Conservation (phyloP, 2,888 invertebrate genomes). For the Dichetophora obliterata region DNA sequence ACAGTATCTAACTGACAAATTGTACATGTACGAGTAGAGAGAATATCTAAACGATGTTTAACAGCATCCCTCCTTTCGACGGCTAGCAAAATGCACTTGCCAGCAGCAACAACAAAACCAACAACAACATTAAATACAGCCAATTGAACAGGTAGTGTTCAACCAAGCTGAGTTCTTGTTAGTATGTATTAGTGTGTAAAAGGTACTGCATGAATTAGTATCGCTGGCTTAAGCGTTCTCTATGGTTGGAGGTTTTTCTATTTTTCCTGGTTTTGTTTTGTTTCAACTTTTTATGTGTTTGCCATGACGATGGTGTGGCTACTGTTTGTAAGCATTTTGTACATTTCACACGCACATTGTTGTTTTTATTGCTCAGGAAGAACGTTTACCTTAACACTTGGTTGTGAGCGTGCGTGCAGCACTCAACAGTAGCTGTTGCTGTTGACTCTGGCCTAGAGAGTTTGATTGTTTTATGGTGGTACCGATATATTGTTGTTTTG, state of each 20-base stretch:
- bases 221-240: neutral
- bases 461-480: neutral
- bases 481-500: neutral
- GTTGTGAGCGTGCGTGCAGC: neutral
- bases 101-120: constrained; percentile 3
- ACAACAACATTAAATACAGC: constrained; percentile 14
- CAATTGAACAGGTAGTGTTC: constrained; percentile 27
- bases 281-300: constrained; percentile 13
- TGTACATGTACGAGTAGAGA: neutral
- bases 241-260: neutral
- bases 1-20: constrained; percentile 27
- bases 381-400: constrained; percentile 6
- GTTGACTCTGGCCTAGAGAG: neutral
- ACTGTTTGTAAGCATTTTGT: constrained; percentile 34
- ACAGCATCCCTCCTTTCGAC: neutral
- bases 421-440: constrained; percentile 7
- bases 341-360: constrained; percentile 57
- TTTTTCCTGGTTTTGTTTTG: neutral
- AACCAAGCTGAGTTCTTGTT: neutral
- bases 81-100: neutral
- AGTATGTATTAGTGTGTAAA: constrained; percentile 6
- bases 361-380: constrained; percentile 8
- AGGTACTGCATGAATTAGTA: neutral
- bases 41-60: constrained; percentile 13
- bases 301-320: constrained; percentile 22